Conservation (phyloP, 2,888 invertebrate species). For the Thereva unica region DNA sequence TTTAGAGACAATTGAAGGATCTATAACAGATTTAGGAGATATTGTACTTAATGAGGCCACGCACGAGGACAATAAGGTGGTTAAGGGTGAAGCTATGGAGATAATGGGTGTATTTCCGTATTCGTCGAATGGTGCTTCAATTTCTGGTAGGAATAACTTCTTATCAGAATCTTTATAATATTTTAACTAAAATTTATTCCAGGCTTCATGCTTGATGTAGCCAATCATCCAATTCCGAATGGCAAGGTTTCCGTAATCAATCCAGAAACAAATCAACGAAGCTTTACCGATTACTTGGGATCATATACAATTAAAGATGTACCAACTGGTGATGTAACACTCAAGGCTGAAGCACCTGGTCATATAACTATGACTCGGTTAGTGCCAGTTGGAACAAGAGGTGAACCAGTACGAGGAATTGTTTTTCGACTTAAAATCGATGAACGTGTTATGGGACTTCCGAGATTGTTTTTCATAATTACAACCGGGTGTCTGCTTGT, state of each 20-base stretch:
- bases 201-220: slow-evolving; percentile 65
- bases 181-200: background rate
- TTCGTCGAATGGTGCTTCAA: slow-evolving; percentile 15
- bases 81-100: slow-evolving; percentile 4
- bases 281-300: slow-evolving; percentile 52
- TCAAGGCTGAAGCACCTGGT: slow-evolving; percentile 64
- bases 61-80: no score
- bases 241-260: slow-evolving; percentile 61
- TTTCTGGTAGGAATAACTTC: slow-evolving; percentile 40
- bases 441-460: slow-evolving; percentile 73
- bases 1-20: slow-evolving; percentile 49
- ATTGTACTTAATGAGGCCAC: slow-evolving; percentile 17
- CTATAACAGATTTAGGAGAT: slow-evolving; percentile 48
- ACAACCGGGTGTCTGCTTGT: slow-evolving; percentile 64
- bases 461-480: slow-evolving; percentile 75
- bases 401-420: slow-evolving; percentile 62
- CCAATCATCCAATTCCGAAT: slow-evolving; percentile 63
- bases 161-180: slow-evolving; percentile 4
- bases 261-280: slow-evolving; percentile 54
- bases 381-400: slow-evolving; percentile 52
- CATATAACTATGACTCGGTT: slow-evolving; percentile 61
- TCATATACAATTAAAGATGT: slow-evolving; percentile 49
- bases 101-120: background rate
- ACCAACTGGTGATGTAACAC: slow-evolving; percentile 58
- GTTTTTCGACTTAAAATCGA: slow-evolving; percentile 71